Evolutionary conservation across 2,888 invertebrate species (phyloP).

Genomic region (Rhagium mordax): DNA sequence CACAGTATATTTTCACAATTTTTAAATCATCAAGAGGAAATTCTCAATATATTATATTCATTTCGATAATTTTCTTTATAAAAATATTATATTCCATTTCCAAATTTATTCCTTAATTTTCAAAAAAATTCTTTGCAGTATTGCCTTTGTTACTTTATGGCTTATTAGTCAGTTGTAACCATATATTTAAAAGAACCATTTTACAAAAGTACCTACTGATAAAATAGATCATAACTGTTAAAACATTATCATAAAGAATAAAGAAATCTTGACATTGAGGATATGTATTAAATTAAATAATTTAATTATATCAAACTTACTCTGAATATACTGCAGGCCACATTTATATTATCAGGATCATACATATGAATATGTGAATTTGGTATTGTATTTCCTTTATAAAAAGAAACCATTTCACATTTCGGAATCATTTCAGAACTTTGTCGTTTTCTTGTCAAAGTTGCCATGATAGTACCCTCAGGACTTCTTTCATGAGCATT

Average conservation of each 20-base stretch:
- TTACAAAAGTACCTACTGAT: neutral
- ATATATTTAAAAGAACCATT: no score
- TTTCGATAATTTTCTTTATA: no score
- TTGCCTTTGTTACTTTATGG: no score
- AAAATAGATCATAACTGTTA: neutral
- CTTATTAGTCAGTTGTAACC: no score
- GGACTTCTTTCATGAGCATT: slow-evolving; percentile 90
- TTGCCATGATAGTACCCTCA: slow-evolving; percentile 91
- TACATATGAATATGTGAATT: slow-evolving; percentile 96
- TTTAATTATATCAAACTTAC: slow-evolving; percentile 72
- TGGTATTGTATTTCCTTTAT: slow-evolving; percentile 90
- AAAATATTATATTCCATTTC: no score
- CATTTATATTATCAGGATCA: slow-evolving; percentile 93
- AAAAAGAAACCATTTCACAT: slow-evolving; percentile 93
- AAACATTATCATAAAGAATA: no score
- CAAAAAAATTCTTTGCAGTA: no score
- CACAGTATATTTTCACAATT: no score
- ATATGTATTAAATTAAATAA: neutral
- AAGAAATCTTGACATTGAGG: slow-evolving; percentile 46
- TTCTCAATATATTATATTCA: no score
- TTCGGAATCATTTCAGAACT: slow-evolving; percentile 87
- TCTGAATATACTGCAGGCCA: slow-evolving; percentile 92
- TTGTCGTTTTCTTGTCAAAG: slow-evolving; percentile 85
- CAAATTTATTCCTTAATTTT: no score
- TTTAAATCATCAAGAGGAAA: no score